Conservation (phyloP, 2,113 vertebrate genomes). For the Hyaena hyaena region DNA sequence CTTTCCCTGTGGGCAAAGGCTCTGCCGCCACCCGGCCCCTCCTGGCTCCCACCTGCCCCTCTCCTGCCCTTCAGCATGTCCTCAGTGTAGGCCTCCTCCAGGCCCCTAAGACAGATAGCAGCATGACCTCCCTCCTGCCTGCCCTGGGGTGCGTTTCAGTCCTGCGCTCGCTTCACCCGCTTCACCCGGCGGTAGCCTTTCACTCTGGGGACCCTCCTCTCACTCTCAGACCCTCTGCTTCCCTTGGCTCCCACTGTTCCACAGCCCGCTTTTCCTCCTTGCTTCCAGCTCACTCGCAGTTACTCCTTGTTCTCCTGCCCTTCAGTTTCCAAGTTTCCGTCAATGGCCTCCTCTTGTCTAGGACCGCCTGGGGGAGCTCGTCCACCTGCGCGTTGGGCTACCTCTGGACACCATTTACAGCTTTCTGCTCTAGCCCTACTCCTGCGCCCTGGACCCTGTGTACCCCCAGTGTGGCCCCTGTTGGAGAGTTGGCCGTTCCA, state of each 20-base stretch:
- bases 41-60: not conserved
- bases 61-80: not conserved
- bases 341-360: not conserved
- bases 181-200: not conserved
- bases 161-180: not conserved
- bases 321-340: not conserved
- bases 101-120: not conserved
- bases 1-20: accelerated
- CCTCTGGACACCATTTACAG: not conserved
- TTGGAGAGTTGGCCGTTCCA: not conserved
- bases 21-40: not conserved
- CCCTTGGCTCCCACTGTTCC: not conserved
- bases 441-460: not conserved
- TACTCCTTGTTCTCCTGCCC: not conserved
- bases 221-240: not conserved
- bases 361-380: not conserved
- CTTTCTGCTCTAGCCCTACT: not conserved
- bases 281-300: not conserved
- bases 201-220: not conserved
- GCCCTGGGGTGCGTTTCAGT: not conserved
- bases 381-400: not conserved
- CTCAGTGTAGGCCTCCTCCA: no score
- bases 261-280: not conserved
- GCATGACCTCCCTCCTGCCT: not conserved
- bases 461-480: not conserved